These are phyloP conservation scores for Zygaena filipendulae DNA, from an alignment of 2,888 invertebrate species.

Conservation along the genomic window DNA sequence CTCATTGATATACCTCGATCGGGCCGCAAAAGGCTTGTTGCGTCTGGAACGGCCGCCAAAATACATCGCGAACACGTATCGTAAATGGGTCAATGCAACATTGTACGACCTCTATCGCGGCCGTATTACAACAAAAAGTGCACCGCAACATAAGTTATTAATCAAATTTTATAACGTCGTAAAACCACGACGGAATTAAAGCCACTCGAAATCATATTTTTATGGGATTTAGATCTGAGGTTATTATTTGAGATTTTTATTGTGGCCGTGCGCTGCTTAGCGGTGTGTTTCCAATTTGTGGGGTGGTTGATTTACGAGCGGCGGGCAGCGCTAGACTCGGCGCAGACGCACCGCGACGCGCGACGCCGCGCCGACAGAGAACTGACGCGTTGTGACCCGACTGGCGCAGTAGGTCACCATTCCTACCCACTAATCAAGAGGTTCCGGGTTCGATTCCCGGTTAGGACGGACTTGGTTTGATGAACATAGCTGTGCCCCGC, in stretches of 20 bases:
- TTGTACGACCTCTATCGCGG: constrained; percentile 41
- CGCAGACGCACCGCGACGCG: constrained; percentile 36
- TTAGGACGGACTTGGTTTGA: no score
- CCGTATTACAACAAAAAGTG: constrained; percentile 24
- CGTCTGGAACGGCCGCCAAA: constrained; percentile 53
- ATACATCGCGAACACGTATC: constrained; percentile 33
- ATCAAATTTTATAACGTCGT: constrained; percentile 62
- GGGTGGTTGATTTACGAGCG: constrained; percentile 47
- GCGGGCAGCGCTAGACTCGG: constrained; percentile 38
- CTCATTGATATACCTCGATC: background rate
- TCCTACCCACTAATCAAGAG: no score
- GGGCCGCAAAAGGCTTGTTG: constrained; percentile 34
- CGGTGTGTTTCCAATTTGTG: constrained; percentile 55
- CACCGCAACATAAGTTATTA: constrained; percentile 45
- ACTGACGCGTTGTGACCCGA: no score
- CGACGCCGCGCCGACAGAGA: constrained; percentile 23
- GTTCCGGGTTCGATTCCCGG: no score
- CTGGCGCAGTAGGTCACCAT: no score
- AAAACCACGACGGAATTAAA: constrained; percentile 58
- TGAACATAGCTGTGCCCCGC: no score
- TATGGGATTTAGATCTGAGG: constrained; percentile 62
- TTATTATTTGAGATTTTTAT: constrained; percentile 54
- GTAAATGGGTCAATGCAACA: constrained; percentile 59
- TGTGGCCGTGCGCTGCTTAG: constrained; percentile 42
- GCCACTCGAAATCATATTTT: constrained; percentile 60